phyloP scores from a whole-genome alignment of 2,797 vertebrate genomes.

The Pachyuromys duprasi region DNA sequence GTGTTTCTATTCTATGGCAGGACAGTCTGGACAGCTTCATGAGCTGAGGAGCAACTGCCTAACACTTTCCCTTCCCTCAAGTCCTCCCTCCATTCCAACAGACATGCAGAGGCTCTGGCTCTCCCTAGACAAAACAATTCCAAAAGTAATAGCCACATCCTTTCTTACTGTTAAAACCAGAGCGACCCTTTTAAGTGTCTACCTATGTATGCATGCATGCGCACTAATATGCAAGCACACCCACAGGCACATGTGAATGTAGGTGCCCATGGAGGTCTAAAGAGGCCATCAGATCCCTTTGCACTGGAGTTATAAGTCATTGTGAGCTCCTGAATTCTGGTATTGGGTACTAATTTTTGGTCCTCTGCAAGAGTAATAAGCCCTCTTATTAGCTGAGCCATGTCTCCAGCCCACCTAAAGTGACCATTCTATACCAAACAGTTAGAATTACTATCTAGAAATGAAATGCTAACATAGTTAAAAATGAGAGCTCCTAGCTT shows the following conservation, averaged over 20 bases:
- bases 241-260: not conserved
- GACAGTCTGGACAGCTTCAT: not conserved
- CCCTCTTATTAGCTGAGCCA: not conserved
- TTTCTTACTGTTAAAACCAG: not conserved
- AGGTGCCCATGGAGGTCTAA: not conserved
- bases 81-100: not conserved
- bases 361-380: not conserved
- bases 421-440: not conserved
- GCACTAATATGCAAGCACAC: not conserved
- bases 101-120: not conserved
- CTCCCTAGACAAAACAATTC: not conserved
- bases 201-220: not conserved
- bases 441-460: not conserved
- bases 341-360: not conserved
- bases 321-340: not conserved
- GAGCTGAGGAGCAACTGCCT: not conserved
- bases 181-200: not conserved
- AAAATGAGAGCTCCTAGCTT: constrained; percentile 19
- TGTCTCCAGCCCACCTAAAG: not conserved
- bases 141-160: not conserved
- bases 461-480: not conserved
- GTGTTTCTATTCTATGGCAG: not conserved
- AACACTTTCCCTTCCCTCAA: not conserved
- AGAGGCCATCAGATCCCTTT: not conserved
- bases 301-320: not conserved